These are phyloP conservation scores for Agelaius phoeniceus DNA, from an alignment of 2,113 vertebrate genomes.

Conservation along the genomic window DNA sequence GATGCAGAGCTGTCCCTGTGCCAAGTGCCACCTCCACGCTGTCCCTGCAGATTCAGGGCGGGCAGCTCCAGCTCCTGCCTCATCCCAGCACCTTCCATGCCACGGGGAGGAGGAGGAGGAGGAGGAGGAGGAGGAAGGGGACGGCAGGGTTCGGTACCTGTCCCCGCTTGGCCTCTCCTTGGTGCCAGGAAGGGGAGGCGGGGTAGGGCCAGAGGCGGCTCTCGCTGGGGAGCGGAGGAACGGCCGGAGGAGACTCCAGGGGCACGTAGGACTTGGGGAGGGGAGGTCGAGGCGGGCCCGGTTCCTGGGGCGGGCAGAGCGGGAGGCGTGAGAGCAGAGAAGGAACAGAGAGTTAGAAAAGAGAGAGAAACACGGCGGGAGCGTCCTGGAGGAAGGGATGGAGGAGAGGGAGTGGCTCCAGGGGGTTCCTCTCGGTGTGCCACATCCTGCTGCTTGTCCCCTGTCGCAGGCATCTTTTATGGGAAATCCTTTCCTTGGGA, in stretches of 20 bases:
- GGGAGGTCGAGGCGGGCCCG: conserved; percentile 91
- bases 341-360: conserved; percentile 71
- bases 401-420: not conserved
- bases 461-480: too few species aligned
- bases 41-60: accelerated
- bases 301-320: conserved; percentile 85
- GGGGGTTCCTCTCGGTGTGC: not conserved
- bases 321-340: conserved; percentile 63
- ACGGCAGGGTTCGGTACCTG: conserved; percentile 72
- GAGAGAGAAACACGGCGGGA: not conserved
- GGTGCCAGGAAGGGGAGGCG: conserved; percentile 82
- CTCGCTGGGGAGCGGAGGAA: conserved; percentile 86
- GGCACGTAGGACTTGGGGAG: conserved; percentile 95
- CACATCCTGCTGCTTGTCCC: not conserved
- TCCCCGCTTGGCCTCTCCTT: conserved; percentile 81
- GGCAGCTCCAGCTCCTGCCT: not conserved
- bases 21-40: not conserved
- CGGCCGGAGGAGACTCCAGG: conserved; percentile 84
- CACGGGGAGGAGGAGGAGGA: not conserved
- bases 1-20: too few species aligned
- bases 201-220: conserved; percentile 88
- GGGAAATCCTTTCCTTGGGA: too few species aligned
- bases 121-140: too few species aligned
- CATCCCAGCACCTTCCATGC: not conserved
- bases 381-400: not conserved